Evolutionary conservation across 2,797 vertebrate species (phyloP).

Genomic region (Euphonia xanthogaster): DNA sequence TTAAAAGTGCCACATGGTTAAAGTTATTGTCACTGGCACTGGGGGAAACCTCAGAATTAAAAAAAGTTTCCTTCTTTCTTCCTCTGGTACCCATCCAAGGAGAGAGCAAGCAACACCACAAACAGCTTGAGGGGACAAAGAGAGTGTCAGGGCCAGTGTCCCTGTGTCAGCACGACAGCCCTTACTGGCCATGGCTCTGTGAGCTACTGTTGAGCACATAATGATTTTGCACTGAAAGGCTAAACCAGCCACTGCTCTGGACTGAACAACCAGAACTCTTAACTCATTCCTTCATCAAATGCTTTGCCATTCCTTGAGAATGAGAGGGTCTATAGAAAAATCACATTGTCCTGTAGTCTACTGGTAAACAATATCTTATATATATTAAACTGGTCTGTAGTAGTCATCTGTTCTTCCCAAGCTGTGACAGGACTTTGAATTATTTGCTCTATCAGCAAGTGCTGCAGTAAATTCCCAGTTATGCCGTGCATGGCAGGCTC

Average conservation of each 20-base stretch:
- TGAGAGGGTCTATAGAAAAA: constrained; percentile 11
- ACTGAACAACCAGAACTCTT: neutral
- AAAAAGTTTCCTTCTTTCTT: neutral
- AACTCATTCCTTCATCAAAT: constrained; percentile 29
- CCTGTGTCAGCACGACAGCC: neutral
- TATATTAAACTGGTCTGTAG: constrained; percentile 15
- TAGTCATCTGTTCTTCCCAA: constrained; percentile 49
- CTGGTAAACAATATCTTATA: constrained; percentile 1
- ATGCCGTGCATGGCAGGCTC: neutral
- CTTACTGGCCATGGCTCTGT: neutral
- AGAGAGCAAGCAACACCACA: neutral
- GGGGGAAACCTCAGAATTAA: neutral
- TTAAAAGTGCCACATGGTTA: neutral
- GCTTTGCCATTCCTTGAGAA: constrained; percentile 22
- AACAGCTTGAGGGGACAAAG: neutral
- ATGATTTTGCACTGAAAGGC: neutral
- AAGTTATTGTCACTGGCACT: neutral
- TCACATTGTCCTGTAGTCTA: neutral
- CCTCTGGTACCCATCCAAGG: neutral
- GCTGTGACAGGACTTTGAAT: constrained; percentile 43
- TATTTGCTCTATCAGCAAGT: constrained; percentile 26
- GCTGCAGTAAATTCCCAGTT: constrained; percentile 29
- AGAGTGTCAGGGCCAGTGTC: neutral
- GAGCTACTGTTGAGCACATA: neutral
- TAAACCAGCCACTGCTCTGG: neutral